Base-by-base conservation (phyloP, 2,113 vertebrate genomes). In the Dromas ardeola region DNA sequence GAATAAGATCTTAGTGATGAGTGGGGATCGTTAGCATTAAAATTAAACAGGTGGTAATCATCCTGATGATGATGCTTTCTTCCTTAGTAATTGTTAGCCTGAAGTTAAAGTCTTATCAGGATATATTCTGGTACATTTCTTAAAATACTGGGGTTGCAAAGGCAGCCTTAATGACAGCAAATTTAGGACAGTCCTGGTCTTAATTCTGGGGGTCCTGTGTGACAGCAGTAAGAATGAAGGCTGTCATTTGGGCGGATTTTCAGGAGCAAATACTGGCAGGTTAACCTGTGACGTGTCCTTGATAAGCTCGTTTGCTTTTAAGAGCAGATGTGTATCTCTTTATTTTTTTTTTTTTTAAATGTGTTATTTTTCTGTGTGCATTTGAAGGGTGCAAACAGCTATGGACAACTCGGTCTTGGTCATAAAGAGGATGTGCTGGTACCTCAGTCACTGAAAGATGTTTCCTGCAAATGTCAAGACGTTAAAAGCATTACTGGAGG, bases 321-420 rank as follows among this genome's bases (percentile, higher is more conserved):
- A 38, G 45, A 70, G 32, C 23, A 66, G n/a, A 27, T 34, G 3
- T 27, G 3, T 77, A 9, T 26, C 29, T 65, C 34, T 65, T 25
- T 62, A n/a, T n/a, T 30, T 34, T 12, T 50, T 78, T 63, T 43
- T 81, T 27, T 56, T 1, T 5, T 32, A 13, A 22, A 26, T 0
- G 3, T 20, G 9, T 65, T 79, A 5, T 80, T 84, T 83, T 88
- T 82, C 38, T 92, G 22, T 91, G 18, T 83, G 45, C 58, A 27
- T 96, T 67, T 67, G 17, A 96, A 99, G 99, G 99, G 99, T 85
- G 99, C 99, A 32, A 99, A 99, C 97, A 99, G 99, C 96, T 99
- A 99, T 36, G 99, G 99, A 29, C 99, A 99, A 59, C 99, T 99
- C 93, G 99, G 99, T 40, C 98, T 98, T 89, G 98, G 98, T 53